Percentiles rank a stretch among this genome's conserved stretches.
Conservation (phyloP, 2,888 invertebrate species). For the Cosmopolites sordidus region DNA sequence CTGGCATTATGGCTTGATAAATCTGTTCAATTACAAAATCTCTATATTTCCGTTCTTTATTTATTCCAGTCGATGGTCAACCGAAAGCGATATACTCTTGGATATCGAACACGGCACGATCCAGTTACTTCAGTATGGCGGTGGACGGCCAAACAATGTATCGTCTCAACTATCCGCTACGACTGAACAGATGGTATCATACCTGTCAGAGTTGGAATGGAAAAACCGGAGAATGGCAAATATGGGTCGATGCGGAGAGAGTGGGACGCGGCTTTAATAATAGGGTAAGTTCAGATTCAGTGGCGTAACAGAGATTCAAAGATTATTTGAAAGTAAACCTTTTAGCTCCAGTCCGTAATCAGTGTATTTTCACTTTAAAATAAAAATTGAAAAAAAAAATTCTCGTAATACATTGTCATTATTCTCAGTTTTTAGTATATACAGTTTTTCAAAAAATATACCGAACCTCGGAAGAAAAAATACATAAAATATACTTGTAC, state of each 20-base stretch:
- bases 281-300: slow-evolving; percentile 58
- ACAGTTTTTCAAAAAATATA: no score
- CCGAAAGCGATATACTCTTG: slow-evolving; percentile 71
- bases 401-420: no score
- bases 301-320: neutral
- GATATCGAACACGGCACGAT: slow-evolving; percentile 75
- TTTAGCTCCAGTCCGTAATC: no score
- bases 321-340: no score
- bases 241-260: slow-evolving; percentile 81
- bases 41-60: neutral
- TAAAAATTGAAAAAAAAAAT: no score
- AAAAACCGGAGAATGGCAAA: slow-evolving; percentile 84
- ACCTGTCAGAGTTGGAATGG: slow-evolving; percentile 87
- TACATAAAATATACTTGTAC: no score
- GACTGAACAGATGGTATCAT: slow-evolving; percentile 76
- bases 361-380: no score
- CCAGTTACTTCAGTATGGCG: slow-evolving; percentile 78
- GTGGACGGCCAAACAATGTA: slow-evolving; percentile 80
- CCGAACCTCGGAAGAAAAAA: no score
- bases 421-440: no score
- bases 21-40: no score
- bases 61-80: slow-evolving; percentile 66
- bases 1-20: no score
- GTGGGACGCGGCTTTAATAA: slow-evolving; percentile 84
- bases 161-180: slow-evolving; percentile 65